A percentile compares a stretch with the other conserved stretches of the same genome.
phyloP scores from a whole-genome alignment of 1,140 invertebrate genomes.

The Drosophila lini region DNA sequence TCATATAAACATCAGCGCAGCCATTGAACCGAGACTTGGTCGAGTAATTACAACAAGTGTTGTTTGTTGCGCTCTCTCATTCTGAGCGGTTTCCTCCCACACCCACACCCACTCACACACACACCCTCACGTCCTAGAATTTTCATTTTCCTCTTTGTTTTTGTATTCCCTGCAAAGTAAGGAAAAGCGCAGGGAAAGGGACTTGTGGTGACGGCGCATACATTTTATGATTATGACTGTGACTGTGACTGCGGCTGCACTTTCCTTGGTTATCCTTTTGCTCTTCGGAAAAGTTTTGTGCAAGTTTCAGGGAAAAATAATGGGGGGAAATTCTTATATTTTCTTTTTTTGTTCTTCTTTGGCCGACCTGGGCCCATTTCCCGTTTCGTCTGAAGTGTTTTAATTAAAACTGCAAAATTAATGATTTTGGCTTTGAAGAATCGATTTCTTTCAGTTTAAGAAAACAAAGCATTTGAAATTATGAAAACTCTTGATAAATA shows the following conservation, averaged over 20 bases:
- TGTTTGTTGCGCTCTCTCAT: conserved; percentile 37
- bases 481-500: too few relatives aligned
- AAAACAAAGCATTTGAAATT: not conserved
- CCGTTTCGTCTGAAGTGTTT: conserved; percentile 52
- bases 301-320: conserved; percentile 10
- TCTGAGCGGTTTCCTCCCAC: not conserved
- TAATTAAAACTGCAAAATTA: conserved; percentile 80
- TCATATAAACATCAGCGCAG: conserved; percentile 74
- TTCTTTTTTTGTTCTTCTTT: conserved; percentile 12
- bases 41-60: conserved; percentile 75
- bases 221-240: conserved; percentile 81
- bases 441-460: not conserved
- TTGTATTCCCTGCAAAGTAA: conserved; percentile 1
- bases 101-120: conserved; percentile 10
- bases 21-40: conserved; percentile 58
- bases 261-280: conserved; percentile 23
- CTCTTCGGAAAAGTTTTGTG: conserved; percentile 25
- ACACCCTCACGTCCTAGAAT: not conserved
- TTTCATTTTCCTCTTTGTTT: conserved; percentile 36
- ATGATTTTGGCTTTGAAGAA: conserved; percentile 51
- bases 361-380: conserved; percentile 36
- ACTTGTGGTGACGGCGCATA: conserved; percentile 64
- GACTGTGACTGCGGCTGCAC: conserved; percentile 49
- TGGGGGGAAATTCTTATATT: conserved; percentile 15
- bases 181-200: conserved; percentile 1